These are phyloP conservation scores for Crocodylus rhombifer DNA, from an alignment of 2,797 vertebrate species.

Conservation along the genomic window DNA sequence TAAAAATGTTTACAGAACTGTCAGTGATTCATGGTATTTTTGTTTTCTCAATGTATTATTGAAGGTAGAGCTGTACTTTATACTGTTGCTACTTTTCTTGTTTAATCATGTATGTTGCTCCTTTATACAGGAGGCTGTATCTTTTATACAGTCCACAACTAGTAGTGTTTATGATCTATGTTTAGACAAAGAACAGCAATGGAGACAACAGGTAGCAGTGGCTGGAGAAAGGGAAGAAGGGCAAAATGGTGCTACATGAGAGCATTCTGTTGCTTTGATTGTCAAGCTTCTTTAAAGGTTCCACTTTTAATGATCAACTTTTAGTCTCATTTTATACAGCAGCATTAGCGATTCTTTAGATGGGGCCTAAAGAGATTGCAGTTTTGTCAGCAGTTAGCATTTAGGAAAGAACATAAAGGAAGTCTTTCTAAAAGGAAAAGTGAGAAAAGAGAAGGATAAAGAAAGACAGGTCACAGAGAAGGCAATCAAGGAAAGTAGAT, in stretches of 20 bases:
- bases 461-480: background rate
- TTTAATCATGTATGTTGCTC: slow-evolving; percentile 49
- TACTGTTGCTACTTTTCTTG: slow-evolving; percentile 3
- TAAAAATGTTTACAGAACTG: background rate
- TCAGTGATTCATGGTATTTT: background rate
- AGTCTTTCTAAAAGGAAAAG: background rate
- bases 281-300: background rate
- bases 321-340: background rate
- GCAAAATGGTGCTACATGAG: background rate
- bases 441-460: background rate
- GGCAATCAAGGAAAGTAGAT: background rate
- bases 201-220: background rate
- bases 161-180: slow-evolving; percentile 54
- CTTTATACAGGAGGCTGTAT: slow-evolving; percentile 4
- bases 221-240: background rate
- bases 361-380: background rate
- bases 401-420: background rate
- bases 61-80: background rate
- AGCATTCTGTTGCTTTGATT: background rate
- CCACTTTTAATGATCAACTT: background rate
- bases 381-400: background rate
- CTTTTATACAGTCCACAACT: slow-evolving; percentile 14
- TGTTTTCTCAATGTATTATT: slow-evolving; percentile 20
- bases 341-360: background rate
- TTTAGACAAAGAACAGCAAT: slow-evolving; percentile 21